A percentile compares a stretch with the other conserved stretches of the same genome.
Conservation (phyloP, 2,797 vertebrate species). For the Salmo trutta region DNA sequence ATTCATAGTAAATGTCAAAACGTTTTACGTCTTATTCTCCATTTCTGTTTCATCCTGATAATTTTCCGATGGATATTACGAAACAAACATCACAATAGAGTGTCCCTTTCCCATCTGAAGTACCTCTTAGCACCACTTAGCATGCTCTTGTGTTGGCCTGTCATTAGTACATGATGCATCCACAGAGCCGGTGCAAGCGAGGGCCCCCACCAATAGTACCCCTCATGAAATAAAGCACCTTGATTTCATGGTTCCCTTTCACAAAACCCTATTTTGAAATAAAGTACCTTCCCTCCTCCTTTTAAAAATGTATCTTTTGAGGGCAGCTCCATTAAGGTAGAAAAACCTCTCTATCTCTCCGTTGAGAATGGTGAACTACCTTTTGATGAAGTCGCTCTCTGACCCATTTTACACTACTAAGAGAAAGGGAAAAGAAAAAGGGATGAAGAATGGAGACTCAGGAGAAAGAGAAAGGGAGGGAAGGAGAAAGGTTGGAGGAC, state of each 20-base stretch:
- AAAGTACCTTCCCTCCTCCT: slow-evolving; percentile 30
- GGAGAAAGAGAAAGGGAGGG: slow-evolving; percentile 29
- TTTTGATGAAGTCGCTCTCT: slow-evolving; percentile 70
- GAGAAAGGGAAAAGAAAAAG: slow-evolving; percentile 6
- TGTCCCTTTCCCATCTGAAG: slow-evolving; percentile 26
- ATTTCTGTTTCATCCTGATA: too few species aligned
- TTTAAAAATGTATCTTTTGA: slow-evolving; percentile 46
- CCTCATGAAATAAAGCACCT: slow-evolving; percentile 48
- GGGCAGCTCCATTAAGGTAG: slow-evolving; percentile 57
- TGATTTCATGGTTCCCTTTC: slow-evolving; percentile 44
- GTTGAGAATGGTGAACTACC: slow-evolving; percentile 66
- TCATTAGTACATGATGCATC: slow-evolving; percentile 30
- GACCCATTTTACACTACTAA: slow-evolving; percentile 62
- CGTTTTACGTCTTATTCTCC: not conserved
- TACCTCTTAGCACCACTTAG: slow-evolving; percentile 38
- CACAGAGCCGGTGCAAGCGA: slow-evolving; percentile 27
- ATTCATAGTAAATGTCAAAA: not conserved
- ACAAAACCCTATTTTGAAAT: slow-evolving; percentile 40
- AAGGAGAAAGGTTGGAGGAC: slow-evolving; percentile 11
- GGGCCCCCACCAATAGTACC: slow-evolving; percentile 30
- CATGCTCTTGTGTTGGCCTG: slow-evolving; percentile 26
- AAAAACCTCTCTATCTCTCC: slow-evolving; percentile 45
- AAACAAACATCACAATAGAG: slow-evolving; percentile 19
- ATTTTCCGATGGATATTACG: slow-evolving; percentile 7
- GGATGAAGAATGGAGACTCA: slow-evolving; percentile 13